These are phyloP conservation scores for Scrobipalpa costella DNA, from an alignment of 2,888 invertebrate genomes.

Conservation along the genomic window DNA sequence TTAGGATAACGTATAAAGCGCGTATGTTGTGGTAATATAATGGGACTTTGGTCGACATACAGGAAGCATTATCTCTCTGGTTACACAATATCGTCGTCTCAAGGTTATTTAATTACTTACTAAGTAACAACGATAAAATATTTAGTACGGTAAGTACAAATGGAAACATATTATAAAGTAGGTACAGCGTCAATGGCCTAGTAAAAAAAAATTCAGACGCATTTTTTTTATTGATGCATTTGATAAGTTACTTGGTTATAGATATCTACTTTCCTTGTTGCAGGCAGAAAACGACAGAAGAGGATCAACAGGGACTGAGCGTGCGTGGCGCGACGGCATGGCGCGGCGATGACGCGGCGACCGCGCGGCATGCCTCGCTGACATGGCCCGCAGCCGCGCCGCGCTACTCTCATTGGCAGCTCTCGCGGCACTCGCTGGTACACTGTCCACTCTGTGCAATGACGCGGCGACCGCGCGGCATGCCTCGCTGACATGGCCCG, in stretches of 20 bases:
- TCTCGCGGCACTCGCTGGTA: slow-evolving; percentile 75
- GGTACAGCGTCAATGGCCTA: too few relatives aligned
- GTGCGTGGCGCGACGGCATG: slow-evolving; percentile 50
- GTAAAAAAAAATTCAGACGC: too few relatives aligned
- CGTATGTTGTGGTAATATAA: not conserved
- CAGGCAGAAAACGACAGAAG: slow-evolving; percentile 39
- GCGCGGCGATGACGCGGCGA: slow-evolving; percentile 67
- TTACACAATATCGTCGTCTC: not conserved
- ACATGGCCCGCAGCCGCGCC: slow-evolving; percentile 79
- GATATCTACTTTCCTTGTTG: not conserved
- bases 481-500: slow-evolving; percentile 78
- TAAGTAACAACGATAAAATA: not conserved
- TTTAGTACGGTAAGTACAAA: too few relatives aligned
- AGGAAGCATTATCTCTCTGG: slow-evolving; percentile 2
- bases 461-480: slow-evolving; percentile 69
- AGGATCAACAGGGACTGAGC: slow-evolving; percentile 34
- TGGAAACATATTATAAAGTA: too few relatives aligned
- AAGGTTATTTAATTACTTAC: not conserved
- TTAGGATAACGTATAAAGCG: slow-evolving; percentile 25
- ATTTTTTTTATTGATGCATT: too few relatives aligned
- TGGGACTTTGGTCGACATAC: not conserved
- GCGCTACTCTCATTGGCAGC: slow-evolving; percentile 75
- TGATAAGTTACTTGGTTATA: too few relatives aligned
- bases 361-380: slow-evolving; percentile 75
- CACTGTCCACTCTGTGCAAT: slow-evolving; percentile 51